A percentile compares a stretch with the other conserved stretches of the same genome.
Conservation (phyloP, 1,140 invertebrate species). For the Brachionus sp. region DNA sequence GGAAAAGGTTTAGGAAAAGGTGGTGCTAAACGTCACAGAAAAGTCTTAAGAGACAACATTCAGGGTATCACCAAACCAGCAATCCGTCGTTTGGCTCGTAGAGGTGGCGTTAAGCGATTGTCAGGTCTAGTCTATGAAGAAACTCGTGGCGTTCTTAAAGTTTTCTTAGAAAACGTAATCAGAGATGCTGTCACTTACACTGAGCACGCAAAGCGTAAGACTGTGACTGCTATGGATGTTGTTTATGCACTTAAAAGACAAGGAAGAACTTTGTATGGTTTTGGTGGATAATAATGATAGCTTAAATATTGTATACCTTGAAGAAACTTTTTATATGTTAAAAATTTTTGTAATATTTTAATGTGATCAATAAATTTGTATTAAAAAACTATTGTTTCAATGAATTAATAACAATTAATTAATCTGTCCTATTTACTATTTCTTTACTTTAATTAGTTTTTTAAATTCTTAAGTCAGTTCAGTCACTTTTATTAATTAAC, state of each 20-base stretch:
- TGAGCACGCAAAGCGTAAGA: constrained; percentile 75
- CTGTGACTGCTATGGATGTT: constrained; percentile 78
- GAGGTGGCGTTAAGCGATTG: constrained; percentile 73
- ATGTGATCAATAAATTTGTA: neutral
- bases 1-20: constrained; percentile 55
- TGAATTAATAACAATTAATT: too few species aligned
- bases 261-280: constrained; percentile 68
- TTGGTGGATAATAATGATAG: constrained; percentile 49
- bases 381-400: neutral
- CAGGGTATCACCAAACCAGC: constrained; percentile 70
- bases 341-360: neutral
- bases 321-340: neutral
- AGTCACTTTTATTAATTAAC: too few species aligned
- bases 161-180: constrained; percentile 77
- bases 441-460: too few species aligned
- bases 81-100: constrained; percentile 67
- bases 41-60: constrained; percentile 69
- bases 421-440: too few species aligned
- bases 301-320: neutral
- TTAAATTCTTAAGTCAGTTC: too few species aligned
- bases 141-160: constrained; percentile 69
- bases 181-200: constrained; percentile 78
- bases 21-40: constrained; percentile 55
- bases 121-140: constrained; percentile 72
- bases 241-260: constrained; percentile 79